These are phyloP conservation scores for Phasia obesa DNA, from an alignment of 2,888 invertebrate genomes.

Conservation along the genomic window DNA sequence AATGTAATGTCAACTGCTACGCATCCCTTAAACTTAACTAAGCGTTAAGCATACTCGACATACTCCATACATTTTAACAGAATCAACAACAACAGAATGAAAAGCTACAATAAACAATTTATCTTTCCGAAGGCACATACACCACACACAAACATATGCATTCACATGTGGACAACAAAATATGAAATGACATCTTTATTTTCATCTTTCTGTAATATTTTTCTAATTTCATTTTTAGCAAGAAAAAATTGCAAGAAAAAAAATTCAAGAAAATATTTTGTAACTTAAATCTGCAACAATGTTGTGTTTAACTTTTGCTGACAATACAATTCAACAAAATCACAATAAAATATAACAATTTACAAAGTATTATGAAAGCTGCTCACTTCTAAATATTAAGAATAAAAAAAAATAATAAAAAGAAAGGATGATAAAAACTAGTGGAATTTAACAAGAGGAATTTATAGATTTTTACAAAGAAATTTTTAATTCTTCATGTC, in stretches of 20 bases:
- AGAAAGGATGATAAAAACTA: too few relatives aligned
- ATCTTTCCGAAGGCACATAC: neutral
- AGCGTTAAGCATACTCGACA: slow-evolving; percentile 70
- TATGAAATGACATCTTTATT: slow-evolving; percentile 46
- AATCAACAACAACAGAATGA: neutral
- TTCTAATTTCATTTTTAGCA: slow-evolving; percentile 7
- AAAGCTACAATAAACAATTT: slow-evolving; percentile 50
- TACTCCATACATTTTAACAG: slow-evolving; percentile 48
- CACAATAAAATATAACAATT: slow-evolving; percentile 4
- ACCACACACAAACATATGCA: too few relatives aligned
- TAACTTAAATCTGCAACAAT: neutral
- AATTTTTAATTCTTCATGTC: too few relatives aligned
- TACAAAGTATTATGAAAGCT: slow-evolving; percentile 14
- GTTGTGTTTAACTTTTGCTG: slow-evolving; percentile 42
- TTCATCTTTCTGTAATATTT: neutral
- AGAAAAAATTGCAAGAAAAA: neutral
- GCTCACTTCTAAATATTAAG: neutral
- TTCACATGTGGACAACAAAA: slow-evolving; percentile 2
- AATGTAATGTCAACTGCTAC: slow-evolving; percentile 68
- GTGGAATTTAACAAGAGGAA: too few relatives aligned
- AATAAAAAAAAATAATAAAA: neutral
- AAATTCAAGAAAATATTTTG: too few relatives aligned
- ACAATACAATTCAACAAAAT: slow-evolving; percentile 35
- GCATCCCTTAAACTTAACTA: slow-evolving; percentile 71
- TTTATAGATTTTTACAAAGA: too few relatives aligned